A percentile compares a stretch with the other conserved stretches of the same genome.
Evolutionary conservation across 2,888 invertebrate genomes (phyloP).

Genomic region (Polydrusus pterygomalis): DNA sequence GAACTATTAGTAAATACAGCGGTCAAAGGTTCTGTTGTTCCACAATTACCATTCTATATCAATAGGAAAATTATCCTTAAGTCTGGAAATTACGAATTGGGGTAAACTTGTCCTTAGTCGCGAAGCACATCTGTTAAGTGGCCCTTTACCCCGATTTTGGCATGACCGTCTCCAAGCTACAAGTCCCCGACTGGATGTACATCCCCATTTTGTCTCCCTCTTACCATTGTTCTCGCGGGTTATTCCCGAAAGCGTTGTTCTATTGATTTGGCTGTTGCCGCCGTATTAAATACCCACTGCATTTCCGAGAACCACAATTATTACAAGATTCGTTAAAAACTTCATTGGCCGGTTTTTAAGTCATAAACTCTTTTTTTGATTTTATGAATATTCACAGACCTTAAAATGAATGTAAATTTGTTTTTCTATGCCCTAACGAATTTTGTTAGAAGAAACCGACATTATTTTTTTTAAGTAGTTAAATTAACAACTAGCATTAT

Average conservation of each 20-base stretch:
- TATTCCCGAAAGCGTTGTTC: background rate
- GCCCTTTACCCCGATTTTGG: background rate
- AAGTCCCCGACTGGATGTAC: background rate
- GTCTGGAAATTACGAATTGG: background rate
- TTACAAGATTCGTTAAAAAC: too few relatives aligned
- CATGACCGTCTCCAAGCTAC: background rate
- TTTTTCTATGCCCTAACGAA: too few relatives aligned
- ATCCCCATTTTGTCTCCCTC: background rate
- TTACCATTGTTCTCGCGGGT: background rate
- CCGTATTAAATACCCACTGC: background rate
- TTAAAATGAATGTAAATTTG: too few relatives aligned
- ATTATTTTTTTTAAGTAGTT: too few relatives aligned
- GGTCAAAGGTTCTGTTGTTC: too few relatives aligned
- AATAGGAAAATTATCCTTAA: background rate
- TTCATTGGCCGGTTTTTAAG: too few relatives aligned
- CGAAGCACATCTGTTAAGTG: background rate
- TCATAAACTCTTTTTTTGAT: background rate
- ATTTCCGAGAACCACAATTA: background rate
- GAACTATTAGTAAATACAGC: too few relatives aligned
- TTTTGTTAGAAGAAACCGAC: too few relatives aligned
- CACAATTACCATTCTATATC: too few relatives aligned
- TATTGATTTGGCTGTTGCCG: too few relatives aligned
- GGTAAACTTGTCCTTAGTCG: background rate
- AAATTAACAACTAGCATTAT: too few relatives aligned
- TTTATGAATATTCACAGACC: background rate